Evolutionary conservation across 2,888 invertebrate species (phyloP).

Genomic region (Caenorhabditis drosophilae): DNA sequence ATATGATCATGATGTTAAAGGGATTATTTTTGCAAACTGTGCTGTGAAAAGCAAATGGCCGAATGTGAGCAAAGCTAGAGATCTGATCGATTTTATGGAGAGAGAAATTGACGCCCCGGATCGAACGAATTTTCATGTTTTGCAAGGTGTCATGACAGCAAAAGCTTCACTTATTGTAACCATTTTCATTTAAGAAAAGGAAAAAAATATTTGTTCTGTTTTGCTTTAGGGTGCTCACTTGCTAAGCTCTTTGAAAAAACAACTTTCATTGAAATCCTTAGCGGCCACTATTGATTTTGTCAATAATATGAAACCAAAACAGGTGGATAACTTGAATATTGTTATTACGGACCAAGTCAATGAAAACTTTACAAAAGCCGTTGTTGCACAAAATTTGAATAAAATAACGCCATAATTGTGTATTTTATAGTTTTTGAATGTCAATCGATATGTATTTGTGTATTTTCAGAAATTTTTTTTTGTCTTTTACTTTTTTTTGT

Average conservation of each 20-base stretch:
- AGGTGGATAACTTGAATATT: slow-evolving; percentile 16
- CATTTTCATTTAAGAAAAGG: not conserved
- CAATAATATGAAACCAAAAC: slow-evolving; percentile 4
- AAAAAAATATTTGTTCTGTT: not conserved
- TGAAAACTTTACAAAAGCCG: not conserved
- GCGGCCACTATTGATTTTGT: slow-evolving; percentile 11
- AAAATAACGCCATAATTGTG: too few species aligned
- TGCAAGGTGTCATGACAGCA: slow-evolving; percentile 43
- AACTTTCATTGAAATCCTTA: slow-evolving; percentile 12
- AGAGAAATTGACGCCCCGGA: slow-evolving; percentile 13
- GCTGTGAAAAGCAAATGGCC: slow-evolving; percentile 27
- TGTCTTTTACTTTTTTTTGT: too few species aligned
- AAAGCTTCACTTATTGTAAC: slow-evolving; percentile 18
- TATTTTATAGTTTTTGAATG: too few species aligned
- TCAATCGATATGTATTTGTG: too few species aligned
- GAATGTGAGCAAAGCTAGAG: slow-evolving; percentile 8
- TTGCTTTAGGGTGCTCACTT: slow-evolving; percentile 15
- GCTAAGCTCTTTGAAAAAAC: slow-evolving; percentile 3
- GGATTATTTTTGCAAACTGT: slow-evolving; percentile 2
- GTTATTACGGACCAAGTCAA: slow-evolving; percentile 26
- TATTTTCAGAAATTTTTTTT: too few species aligned
- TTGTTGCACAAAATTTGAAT: not conserved
- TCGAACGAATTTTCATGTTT: slow-evolving; percentile 23
- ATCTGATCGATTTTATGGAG: slow-evolving; percentile 13
- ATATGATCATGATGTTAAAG: slow-evolving; percentile 3